A percentile compares a stretch with the other conserved stretches of the same genome.
Evolutionary conservation across 2,888 invertebrate species (phyloP).

Genomic region (Cheilosia urbana): DNA sequence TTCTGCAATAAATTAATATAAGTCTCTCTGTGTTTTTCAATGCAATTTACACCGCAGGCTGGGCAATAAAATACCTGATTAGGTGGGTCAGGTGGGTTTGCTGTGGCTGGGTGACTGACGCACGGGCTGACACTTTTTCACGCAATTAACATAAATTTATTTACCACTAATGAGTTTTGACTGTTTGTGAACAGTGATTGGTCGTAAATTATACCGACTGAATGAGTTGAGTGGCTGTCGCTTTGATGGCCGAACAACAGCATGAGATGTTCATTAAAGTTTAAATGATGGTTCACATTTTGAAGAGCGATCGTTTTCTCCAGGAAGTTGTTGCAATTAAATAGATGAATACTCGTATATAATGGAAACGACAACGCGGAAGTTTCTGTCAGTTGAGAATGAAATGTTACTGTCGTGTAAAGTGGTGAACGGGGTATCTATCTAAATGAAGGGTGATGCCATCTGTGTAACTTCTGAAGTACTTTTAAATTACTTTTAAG

Average conservation of each 20-base stretch:
- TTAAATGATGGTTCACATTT: slow-evolving; percentile 37
- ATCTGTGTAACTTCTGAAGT: no score
- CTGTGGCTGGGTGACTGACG: neutral
- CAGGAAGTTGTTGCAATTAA: slow-evolving; percentile 34
- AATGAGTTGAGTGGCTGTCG: slow-evolving; percentile 51
- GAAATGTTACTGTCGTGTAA: no score
- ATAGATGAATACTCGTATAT: slow-evolving; percentile 17
- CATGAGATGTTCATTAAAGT: slow-evolving; percentile 55
- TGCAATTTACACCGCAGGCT: slow-evolving; percentile 25
- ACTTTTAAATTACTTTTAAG: neutral
- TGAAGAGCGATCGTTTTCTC: slow-evolving; percentile 2
- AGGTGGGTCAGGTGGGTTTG: slow-evolving; percentile 31
- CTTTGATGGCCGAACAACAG: slow-evolving; percentile 40
- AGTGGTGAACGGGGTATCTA: no score
- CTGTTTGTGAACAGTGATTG: slow-evolving; percentile 68
- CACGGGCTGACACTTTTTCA: slow-evolving; percentile 59
- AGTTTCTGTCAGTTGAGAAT: neutral
- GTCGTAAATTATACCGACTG: slow-evolving; percentile 59
- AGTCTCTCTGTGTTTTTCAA: neutral
- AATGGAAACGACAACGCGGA: slow-evolving; percentile 6
- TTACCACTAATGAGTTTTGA: slow-evolving; percentile 68
- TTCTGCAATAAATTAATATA: slow-evolving; percentile 54
- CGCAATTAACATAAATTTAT: slow-evolving; percentile 68
- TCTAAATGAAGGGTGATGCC: no score
- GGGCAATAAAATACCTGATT: slow-evolving; percentile 61